Evolutionary conservation across 2,113 vertebrate species (phyloP).

Genomic region (Todiramphus saurophagus): DNA sequence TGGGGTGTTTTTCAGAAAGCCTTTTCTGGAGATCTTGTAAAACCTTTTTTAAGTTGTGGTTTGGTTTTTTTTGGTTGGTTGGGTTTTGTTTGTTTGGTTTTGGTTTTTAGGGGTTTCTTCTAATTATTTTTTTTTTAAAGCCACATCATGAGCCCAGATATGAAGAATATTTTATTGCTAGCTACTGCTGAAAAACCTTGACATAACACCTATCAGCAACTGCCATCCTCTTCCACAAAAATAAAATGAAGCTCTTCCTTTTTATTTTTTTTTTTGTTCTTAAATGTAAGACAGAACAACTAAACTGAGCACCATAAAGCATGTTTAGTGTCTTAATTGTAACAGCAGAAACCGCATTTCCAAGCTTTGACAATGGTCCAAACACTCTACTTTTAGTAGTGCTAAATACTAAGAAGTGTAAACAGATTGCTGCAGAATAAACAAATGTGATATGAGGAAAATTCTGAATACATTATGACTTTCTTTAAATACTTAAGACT

Average conservation of each 20-base stretch:
- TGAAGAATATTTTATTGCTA: neutral
- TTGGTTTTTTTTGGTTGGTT: too few species aligned
- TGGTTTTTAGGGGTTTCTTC: too few species aligned
- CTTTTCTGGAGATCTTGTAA: neutral
- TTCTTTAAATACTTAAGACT: conserved; percentile 70
- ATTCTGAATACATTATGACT: conserved; percentile 18
- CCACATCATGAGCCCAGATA: neutral
- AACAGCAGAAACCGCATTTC: neutral
- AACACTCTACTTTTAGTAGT: conserved; percentile 11
- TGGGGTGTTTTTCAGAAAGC: neutral
- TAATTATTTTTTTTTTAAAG: too few species aligned
- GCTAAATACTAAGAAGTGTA: neutral
- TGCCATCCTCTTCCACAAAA: neutral
- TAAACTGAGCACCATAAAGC: neutral
- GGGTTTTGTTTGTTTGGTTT: too few species aligned
- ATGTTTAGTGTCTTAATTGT: neutral
- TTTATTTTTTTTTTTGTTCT: neutral
- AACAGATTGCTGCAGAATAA: conserved; percentile 54
- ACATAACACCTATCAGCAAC: neutral
- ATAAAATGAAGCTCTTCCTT: neutral
- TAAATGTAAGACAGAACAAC: neutral
- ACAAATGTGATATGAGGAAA: conserved; percentile 43
- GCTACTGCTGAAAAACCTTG: neutral
- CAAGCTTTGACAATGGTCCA: neutral
- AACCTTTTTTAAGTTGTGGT: neutral